phyloP scores from a whole-genome alignment of 2,797 vertebrate species.

The Buphagus erythrorhynchus region DNA sequence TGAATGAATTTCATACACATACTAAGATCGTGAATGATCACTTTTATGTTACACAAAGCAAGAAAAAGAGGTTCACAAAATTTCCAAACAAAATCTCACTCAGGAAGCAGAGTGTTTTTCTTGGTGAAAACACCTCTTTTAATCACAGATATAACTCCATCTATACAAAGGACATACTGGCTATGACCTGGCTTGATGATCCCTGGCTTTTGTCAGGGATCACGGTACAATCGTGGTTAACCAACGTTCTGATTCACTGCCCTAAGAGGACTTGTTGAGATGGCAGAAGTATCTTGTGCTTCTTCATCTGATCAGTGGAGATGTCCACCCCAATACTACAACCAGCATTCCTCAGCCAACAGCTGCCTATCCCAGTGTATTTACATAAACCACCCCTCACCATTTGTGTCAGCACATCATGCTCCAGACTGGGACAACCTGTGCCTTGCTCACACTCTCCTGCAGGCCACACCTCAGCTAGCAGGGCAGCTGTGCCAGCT shows the following conservation, averaged over 20 bases:
- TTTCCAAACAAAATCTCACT: background rate
- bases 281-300: background rate
- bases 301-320: background rate
- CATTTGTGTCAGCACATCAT: accelerated
- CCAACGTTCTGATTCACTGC: background rate
- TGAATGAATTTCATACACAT: background rate
- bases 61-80: background rate
- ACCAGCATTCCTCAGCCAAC: background rate
- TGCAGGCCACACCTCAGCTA: background rate
- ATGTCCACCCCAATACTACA: accelerated
- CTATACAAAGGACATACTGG: background rate
- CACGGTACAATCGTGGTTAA: background rate
- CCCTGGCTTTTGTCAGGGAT: background rate
- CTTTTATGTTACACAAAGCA: background rate
- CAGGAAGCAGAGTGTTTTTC: background rate
- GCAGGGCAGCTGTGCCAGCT: background rate
- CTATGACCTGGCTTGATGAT: background rate
- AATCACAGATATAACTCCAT: background rate
- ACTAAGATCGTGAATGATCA: background rate
- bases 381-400: background rate
- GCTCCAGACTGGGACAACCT: background rate
- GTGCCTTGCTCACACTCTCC: background rate
- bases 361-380: background rate
- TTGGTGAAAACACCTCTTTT: background rate
- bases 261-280: background rate